Evolutionary conservation across 2,113 vertebrate species (phyloP), one percentile per base, ranked within the genome.

Genomic region (Halichoeres trimaculatus): DNA sequence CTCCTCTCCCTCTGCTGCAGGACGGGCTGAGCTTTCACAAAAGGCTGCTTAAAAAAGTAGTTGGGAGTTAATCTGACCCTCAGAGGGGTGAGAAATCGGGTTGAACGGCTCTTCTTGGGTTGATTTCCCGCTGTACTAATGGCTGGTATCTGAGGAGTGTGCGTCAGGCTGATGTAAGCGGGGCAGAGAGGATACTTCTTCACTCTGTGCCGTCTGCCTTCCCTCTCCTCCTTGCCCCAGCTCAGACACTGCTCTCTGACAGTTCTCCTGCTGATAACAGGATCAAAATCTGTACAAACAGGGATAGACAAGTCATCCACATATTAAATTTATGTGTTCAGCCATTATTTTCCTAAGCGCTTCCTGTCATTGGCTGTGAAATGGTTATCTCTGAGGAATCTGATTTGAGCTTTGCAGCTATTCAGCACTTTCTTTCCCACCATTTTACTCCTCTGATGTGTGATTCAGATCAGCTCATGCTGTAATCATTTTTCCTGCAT

Each of bases 161-260:
- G 77, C 83, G 83, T 88, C 51, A 58, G 61, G 74, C 83, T 40
- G 62, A 41, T 73, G 83, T 58, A 50, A 77, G 68, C 16, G 67
- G 77, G 74, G 67, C 67, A 8, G 40, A 61, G 59, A 65, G 56
- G 64, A 72, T 52, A 30, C 68, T 38, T 47, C 26, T 71, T 59
- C 56, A 16, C 53, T 52, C 26, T 16, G 9, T 50, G n/a, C 65
- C 51, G 70, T 58, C 54, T 67, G 54, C 52, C 58, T 52, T 50
- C 26, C 12, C 22, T 23, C 38, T 19, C 64, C n/a, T 17, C 30
- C 30, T 30, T 26, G 19, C 23, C 68, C 57, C 73, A 1, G 70
- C 80, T 87, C 83, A 82, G 70, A 57, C 89, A 85, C 74, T 82
- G 70, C 80, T 89, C 80, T 81, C 76, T 83, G 83, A 87, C 86